These are phyloP conservation scores for Serinus canaria DNA, from an alignment of 2,113 vertebrate species.

Conservation along the genomic window DNA sequence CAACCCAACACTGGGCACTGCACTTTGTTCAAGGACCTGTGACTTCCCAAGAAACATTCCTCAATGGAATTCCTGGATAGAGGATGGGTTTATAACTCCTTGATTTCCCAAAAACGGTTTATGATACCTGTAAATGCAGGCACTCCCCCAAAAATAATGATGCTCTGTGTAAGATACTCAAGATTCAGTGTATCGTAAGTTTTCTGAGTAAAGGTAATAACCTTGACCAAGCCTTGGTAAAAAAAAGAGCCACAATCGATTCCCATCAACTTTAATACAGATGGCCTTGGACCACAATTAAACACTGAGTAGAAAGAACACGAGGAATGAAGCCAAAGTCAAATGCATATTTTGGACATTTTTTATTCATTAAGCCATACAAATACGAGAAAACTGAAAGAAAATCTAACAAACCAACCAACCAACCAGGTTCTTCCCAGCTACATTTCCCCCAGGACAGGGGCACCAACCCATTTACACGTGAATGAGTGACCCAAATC, in stretches of 20 bases:
- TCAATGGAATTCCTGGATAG: fast-evolving
- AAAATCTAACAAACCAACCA: background rate
- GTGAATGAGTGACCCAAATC: background rate
- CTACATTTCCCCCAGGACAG: background rate
- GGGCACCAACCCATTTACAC: background rate
- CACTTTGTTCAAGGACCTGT: background rate
- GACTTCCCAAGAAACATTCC: background rate
- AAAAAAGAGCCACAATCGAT: background rate
- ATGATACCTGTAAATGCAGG: background rate
- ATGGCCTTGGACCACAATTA: background rate
- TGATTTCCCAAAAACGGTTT: background rate
- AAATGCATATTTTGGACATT: background rate
- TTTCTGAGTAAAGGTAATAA: background rate
- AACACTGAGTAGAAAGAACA: background rate
- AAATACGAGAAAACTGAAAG: background rate
- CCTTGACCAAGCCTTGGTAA: background rate
- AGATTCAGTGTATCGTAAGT: background rate
- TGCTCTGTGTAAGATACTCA: background rate
- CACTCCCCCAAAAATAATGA: no score
- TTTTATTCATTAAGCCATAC: background rate
- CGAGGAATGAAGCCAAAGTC: background rate
- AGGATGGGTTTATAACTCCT: background rate
- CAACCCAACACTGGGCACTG: fast-evolving
- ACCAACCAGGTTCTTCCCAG: background rate
- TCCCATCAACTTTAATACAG: background rate